Evolutionary conservation across 2,888 invertebrate genomes (phyloP), one percentile per base, ranked within the genome.

Genomic region (Pristionchus mayeri): DNA sequence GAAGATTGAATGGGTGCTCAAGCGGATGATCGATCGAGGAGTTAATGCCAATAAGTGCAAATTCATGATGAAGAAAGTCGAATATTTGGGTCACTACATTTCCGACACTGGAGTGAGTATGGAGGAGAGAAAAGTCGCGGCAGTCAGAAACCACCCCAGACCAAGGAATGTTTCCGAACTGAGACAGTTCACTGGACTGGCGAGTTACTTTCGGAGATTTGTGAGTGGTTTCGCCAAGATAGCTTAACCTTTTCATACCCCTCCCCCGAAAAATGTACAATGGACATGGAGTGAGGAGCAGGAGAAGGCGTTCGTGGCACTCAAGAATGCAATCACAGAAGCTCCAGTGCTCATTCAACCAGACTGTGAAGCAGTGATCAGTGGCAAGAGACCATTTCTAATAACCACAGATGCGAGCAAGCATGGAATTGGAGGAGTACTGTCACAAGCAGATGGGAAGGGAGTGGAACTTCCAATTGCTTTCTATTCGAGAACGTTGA

Each of bases 151-250:
- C 3, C 85, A 57, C 34, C 85, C 85, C n/a, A 18, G 27, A 13
- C 89, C 89, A 0, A 24, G 30, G 16, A 85, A 84, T 27, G 9
- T 30, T 18, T 80, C 34, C 40, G 84, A 87, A 76, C 13, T 90
- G 0, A 86, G 83, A 24, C 44, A 82, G 0, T 88, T 90, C 44
- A 80, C 90, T 24, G 90, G 90, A 0, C 13, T 90, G 27, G 85
- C 84, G 0, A 85, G 82, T 0, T 89, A 89, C 67, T 87, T 88
- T 60, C 63, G 89, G 2, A 86, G 86, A 13, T 90, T 90, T 75
- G 57, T 90, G 13, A 24, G 52, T 24, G 76, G 83, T 2, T 89
- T 87, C 52, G 84, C 88, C 0, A 13, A 57, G 11, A 85, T 89
- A 1, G 88, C 88, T 11, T 52, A 81, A 24, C 89, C 90, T 7